Percentiles rank a stretch among this genome's conserved stretches.
These are phyloP conservation scores for Diloba caeruleocephala DNA, from an alignment of 2,888 invertebrate genomes.

Conservation along the genomic window DNA sequence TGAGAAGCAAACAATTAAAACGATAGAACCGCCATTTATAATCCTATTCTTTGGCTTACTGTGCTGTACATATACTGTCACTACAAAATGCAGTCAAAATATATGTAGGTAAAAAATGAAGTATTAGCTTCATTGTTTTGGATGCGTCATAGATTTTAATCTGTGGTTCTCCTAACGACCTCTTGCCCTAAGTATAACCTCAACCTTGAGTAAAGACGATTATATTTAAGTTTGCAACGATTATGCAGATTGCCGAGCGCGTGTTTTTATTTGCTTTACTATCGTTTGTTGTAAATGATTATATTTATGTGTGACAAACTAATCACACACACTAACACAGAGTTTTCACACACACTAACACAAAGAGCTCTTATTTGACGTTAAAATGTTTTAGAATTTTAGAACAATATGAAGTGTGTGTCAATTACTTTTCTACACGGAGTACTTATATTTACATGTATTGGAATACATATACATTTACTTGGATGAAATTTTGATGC, in stretches of 20 bases:
- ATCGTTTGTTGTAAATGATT: constrained; percentile 21
- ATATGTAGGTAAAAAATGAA: neutral
- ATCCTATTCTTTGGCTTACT: too few relatives aligned
- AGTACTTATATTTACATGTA: too few relatives aligned
- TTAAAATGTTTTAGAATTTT: neutral
- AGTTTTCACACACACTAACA: too few relatives aligned
- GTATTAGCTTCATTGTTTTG: neutral
- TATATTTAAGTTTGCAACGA: constrained; percentile 3
- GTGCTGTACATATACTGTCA: too few relatives aligned
- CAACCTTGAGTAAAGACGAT: constrained; percentile 26
- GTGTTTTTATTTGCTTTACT: constrained; percentile 23
- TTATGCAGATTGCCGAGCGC: constrained; percentile 4
- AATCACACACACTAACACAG: too few relatives aligned
- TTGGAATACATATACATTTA: too few relatives aligned
- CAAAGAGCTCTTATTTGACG: neutral
- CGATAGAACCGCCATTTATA: too few relatives aligned
- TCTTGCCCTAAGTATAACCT: constrained; percentile 34
- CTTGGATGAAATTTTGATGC: neutral
- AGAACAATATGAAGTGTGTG: too few relatives aligned
- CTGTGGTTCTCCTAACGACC: constrained; percentile 34
- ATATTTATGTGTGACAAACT: constrained; percentile 6
- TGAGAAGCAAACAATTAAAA: too few relatives aligned
- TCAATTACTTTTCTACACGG: too few relatives aligned
- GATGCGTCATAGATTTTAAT: constrained; percentile 28
- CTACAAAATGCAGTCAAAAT: too few relatives aligned